These are phyloP conservation scores for Astreopora myriophthalma DNA, from an alignment of 64 coral and sea anemone species.

Conservation along the genomic window DNA sequence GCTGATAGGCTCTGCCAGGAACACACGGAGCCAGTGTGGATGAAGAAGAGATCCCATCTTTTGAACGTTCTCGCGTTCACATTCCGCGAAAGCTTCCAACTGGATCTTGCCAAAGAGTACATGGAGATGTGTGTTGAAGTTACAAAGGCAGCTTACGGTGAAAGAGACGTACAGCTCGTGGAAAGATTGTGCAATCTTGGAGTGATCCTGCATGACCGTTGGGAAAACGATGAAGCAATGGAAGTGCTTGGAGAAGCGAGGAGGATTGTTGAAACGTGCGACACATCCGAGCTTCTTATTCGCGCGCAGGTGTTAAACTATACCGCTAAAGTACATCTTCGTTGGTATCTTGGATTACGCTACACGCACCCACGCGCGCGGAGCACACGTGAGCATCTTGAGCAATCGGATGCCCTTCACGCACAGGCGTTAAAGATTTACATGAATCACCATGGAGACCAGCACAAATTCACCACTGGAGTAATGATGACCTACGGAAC, in stretches of 20 bases:
- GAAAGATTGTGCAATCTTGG: conserved; percentile 86
- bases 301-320: conserved; percentile 77
- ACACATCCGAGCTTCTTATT: conserved; percentile 12
- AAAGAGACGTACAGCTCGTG: conserved; percentile 38
- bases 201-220: conserved; percentile 78
- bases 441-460: conserved; percentile 53
- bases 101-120: conserved; percentile 79
- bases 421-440: conserved; percentile 79
- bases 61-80: conserved; percentile 72
- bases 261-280: conserved; percentile 45
- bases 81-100: conserved; percentile 72
- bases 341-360: conserved; percentile 66
- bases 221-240: conserved; percentile 79
- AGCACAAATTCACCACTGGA: conserved; percentile 75
- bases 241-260: conserved; percentile 66
- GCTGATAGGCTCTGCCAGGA: conserved; percentile 54
- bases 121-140: conserved; percentile 70
- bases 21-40: conserved; percentile 28
- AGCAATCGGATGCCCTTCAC: conserved; percentile 58
- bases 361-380: conserved; percentile 6
- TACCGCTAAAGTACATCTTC: conserved; percentile 81
- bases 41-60: conserved; percentile 45
- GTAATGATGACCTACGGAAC: conserved; percentile 78
- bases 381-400: conserved; percentile 26
- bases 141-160: conserved; percentile 57